Conservation (phyloP, 2,888 invertebrate genomes). For the Cephus nigrinus region DNA sequence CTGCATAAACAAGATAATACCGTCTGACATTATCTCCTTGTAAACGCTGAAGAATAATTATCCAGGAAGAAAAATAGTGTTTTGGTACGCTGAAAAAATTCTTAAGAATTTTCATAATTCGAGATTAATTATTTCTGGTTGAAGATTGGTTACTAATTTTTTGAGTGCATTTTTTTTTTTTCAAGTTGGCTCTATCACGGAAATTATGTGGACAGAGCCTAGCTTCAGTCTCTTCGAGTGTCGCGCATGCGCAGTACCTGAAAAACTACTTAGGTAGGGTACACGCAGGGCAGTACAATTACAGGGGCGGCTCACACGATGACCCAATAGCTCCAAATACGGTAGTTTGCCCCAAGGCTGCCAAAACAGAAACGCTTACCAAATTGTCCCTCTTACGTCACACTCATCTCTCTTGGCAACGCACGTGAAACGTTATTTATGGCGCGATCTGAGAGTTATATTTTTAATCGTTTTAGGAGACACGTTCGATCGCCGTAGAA, state of each 20-base stretch:
- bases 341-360: constrained; percentile 29
- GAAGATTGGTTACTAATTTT: too few species aligned
- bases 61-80: not conserved
- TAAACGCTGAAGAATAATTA: not conserved
- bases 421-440: constrained; percentile 3
- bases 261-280: not conserved
- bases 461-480: constrained; percentile 1
- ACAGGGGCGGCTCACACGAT: constrained; percentile 6
- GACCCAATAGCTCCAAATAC: constrained; percentile 36
- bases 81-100: not conserved
- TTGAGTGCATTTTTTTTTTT: too few species aligned
- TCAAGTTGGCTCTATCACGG: not conserved
- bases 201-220: not conserved
- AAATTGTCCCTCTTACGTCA: constrained; percentile 33
- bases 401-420: constrained; percentile 18
- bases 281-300: not conserved
- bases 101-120: not conserved
- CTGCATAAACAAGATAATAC: not conserved
- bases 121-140: not conserved
- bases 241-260: not conserved
- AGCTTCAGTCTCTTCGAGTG: not conserved
- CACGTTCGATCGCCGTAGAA: not conserved
- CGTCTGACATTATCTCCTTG: not conserved
- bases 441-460: not conserved
- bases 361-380: constrained; percentile 26